These are phyloP conservation scores for Patella ulyssiponensis DNA, from an alignment of 2,888 invertebrate species.

Conservation along the genomic window DNA sequence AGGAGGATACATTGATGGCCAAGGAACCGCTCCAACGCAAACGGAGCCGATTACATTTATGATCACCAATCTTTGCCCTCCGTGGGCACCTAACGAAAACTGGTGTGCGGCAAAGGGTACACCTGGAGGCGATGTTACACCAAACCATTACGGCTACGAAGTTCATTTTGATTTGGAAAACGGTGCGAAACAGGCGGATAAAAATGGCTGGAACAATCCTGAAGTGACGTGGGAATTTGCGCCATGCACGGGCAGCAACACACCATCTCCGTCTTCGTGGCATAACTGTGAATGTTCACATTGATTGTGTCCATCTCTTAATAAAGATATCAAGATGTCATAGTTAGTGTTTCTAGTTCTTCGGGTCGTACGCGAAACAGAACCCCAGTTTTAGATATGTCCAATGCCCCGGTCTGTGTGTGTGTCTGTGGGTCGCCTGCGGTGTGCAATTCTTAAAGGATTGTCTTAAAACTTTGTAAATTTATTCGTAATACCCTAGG, in stretches of 20 bases:
- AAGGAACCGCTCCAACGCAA: slow-evolving; percentile 38
- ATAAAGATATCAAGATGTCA: too few relatives aligned
- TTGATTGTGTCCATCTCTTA: not conserved
- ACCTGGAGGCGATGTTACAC: slow-evolving; percentile 27
- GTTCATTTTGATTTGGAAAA: slow-evolving; percentile 46
- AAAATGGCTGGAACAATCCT: slow-evolving; percentile 42
- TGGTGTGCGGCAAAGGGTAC: slow-evolving; percentile 53
- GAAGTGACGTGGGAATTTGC: slow-evolving; percentile 42
- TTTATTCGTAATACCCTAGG: too few relatives aligned
- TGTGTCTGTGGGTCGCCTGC: too few relatives aligned
- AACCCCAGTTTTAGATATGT: too few relatives aligned
- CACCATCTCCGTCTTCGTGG: slow-evolving; percentile 18
- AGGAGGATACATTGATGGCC: slow-evolving; percentile 56
- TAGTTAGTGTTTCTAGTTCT: too few relatives aligned
- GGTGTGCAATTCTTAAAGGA: too few relatives aligned
- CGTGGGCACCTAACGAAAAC: slow-evolving; percentile 44
- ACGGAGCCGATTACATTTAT: slow-evolving; percentile 45
- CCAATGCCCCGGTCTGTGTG: too few relatives aligned
- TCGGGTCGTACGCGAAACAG: too few relatives aligned
- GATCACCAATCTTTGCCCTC: slow-evolving; percentile 58
- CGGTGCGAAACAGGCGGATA: slow-evolving; percentile 26
- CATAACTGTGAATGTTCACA: slow-evolving; percentile 28
- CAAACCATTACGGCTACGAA: slow-evolving; percentile 41
- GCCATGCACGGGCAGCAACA: slow-evolving; percentile 26
- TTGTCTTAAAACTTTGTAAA: too few relatives aligned